Evolutionary conservation across 2,797 vertebrate genomes (phyloP), one percentile per base, ranked within the genome.

Genomic region (Hyperoplus lanceolatus): DNA sequence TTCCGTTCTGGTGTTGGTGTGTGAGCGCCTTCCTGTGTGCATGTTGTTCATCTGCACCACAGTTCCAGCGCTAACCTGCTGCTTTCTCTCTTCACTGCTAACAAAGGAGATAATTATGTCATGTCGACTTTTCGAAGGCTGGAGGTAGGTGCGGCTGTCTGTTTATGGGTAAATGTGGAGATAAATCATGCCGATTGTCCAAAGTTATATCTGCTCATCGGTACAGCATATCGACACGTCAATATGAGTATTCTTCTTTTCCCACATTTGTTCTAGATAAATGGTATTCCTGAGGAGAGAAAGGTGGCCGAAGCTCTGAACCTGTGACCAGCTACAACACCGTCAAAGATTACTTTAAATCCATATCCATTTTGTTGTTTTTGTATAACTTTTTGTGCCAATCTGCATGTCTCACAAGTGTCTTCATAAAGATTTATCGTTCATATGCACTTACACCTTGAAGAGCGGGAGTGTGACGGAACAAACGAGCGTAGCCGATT

Each of bases 231-330:
- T 67, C 3, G 15, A n/a, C 29, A 46, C 11, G 4, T 6, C 6
- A 3, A 6, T 3, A 9, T 11, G 8, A 57, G 1, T 38, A 6
- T 18, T 41, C n/a, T 13, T 2, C 8, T 21, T 1, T 56, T 45
- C 15, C 36, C 42, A 0, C 10, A 10, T 79, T 66, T 70, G 0
- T 92, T 94, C 56, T 84, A 99, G 98, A 97, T 99, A 97, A 99
- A 99, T 98, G 98, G 98, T 97, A 99, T 99, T 96, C 98, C 97
- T 99, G 98, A 99, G 92, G 98, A 99, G 90, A 95, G 97, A 81
- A 99, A 99, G 81, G 96, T 99, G 88, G 97, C 97, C 0, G 97
- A 99, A 93, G 98, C 97, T 5, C 93, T 98, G 83, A 97, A 98
- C 91, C 94, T 99, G 90, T 99, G 96, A 97, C 81, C 81, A 60